Evolutionary conservation across 2,888 invertebrate species (phyloP), one percentile per base, ranked within the genome.

Genomic region (Campaea margaritaria): DNA sequence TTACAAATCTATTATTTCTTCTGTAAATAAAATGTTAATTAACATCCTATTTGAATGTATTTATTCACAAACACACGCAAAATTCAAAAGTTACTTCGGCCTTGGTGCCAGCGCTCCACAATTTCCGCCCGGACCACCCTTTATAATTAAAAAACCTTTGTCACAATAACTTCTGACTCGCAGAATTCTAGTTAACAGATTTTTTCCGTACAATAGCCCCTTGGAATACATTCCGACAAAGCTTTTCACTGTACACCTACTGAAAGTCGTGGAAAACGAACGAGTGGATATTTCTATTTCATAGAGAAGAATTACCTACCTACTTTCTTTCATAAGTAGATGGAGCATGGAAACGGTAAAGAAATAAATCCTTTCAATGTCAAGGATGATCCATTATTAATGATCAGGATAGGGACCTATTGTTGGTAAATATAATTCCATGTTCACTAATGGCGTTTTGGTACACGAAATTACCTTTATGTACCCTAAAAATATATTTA

Each of bases 311-410:
- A n/a, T 10, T n/a, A 38, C 2, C 4, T n/a, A 12, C n/a, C n/a
- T 38, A n/a, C n/a, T n/a, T 38, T 10, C 12, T 5, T n/a, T 38
- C n/a, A n/a, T n/a, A n/a, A n/a, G n/a, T n/a, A n/a, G n/a, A n/a
- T n/a, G n/a, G n/a, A n/a, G n/a, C n/a, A n/a, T n/a, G n/a, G n/a
- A 2, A 5, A n/a, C n/a, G 38, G 38, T n/a, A 38, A 12, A 12
- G 38, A 9, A 38, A 38, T 10, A 38, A 38, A 38, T n/a, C 38
- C 38, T 38, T 38, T n/a, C n/a, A 38, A 38, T 38, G 38, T 38
- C 38, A 38, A 12, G 38, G n/a, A 12, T 12, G 12, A 38, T n/a
- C 2, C 1, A 11, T 11, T n/a, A n/a, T n/a, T n/a, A n/a, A 11
- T 34, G 8, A 3, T 34, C 11, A 9, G 9, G 2, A 11, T 34